Conservation (phyloP, 1,140 invertebrate species). For the Maniola jurtina region DNA sequence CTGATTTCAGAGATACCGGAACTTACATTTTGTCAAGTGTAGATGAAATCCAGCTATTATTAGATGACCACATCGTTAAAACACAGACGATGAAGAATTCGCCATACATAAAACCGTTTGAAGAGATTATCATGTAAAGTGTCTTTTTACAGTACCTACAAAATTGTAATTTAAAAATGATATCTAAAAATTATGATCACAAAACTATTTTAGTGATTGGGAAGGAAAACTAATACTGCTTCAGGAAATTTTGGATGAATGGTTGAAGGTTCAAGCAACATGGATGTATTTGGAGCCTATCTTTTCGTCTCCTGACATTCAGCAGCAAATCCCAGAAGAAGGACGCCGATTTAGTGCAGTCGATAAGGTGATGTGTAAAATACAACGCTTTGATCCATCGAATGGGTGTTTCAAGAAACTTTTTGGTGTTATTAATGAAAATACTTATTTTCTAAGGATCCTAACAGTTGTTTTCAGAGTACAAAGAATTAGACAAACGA, state of each 20-base stretch:
- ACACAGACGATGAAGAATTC: slow-evolving; percentile 99
- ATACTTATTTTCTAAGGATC: too few species aligned
- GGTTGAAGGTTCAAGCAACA: slow-evolving; percentile 96
- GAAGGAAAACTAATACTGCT: slow-evolving; percentile 87
- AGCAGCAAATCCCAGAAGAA: slow-evolving; percentile 94
- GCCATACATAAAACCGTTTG: slow-evolving; percentile 97
- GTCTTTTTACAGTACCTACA: neutral
- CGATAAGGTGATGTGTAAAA: slow-evolving; percentile 83
- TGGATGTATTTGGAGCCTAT: slow-evolving; percentile 99
- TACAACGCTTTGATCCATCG: too few species aligned
- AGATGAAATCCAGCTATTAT: slow-evolving; percentile 96
- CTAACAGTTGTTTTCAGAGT: too few species aligned
- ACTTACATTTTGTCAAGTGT: slow-evolving; percentile 94
- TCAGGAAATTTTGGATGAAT: slow-evolving; percentile 97
- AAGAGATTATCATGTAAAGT: slow-evolving; percentile 87
- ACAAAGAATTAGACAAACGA: too few species aligned
- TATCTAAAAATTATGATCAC: neutral
- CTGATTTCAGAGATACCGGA: slow-evolving; percentile 88
- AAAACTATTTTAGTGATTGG: slow-evolving; percentile 81
- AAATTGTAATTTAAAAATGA: neutral
- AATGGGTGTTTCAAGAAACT: too few species aligned
- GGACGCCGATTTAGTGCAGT: slow-evolving; percentile 94
- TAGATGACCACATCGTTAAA: slow-evolving; percentile 98
- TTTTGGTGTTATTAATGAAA: too few species aligned
- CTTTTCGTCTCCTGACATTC: slow-evolving; percentile 98